Percentiles rank a stretch among this genome's conserved stretches.
Conservation (phyloP, 2,797 vertebrate species). For the Kryptolebias ocellatus region DNA sequence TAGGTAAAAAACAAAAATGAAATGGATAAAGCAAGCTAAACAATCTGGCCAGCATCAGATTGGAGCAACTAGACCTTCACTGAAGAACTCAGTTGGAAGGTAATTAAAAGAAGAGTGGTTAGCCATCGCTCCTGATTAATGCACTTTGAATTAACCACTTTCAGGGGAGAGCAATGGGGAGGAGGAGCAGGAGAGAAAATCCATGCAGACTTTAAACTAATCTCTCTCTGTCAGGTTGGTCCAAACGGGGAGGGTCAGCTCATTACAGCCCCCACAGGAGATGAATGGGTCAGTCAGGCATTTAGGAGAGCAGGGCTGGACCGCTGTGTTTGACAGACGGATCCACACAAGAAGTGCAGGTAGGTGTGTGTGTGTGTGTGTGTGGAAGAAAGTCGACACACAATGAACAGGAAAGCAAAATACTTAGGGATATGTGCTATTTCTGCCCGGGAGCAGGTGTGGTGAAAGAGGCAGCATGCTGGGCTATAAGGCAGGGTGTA, state of each 20-base stretch:
- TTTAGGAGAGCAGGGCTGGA: constrained; percentile 56
- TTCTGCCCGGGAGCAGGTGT: constrained; percentile 70
- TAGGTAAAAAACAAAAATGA: not conserved
- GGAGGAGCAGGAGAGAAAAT: constrained; percentile 72
- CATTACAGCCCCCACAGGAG: constrained; percentile 78
- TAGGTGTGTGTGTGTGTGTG: constrained; percentile 11
- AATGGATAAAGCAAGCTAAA: constrained; percentile 46
- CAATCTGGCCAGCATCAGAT: constrained; percentile 48
- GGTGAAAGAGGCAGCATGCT: constrained; percentile 59
- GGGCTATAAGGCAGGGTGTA: constrained; percentile 48
- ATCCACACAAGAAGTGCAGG: constrained; percentile 39
- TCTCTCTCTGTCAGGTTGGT: constrained; percentile 81
- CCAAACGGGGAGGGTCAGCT: constrained; percentile 79
- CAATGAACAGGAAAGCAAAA: constrained; percentile 42
- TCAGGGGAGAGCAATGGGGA: constrained; percentile 62
- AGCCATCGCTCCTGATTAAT: constrained; percentile 82
- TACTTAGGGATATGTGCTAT: constrained; percentile 48
- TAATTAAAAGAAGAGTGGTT: constrained; percentile 80
- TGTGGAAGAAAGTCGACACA: constrained; percentile 27
- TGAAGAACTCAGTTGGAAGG: constrained; percentile 66
- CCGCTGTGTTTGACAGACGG: constrained; percentile 63
- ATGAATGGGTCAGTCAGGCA: constrained; percentile 80
- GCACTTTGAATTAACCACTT: constrained; percentile 73
- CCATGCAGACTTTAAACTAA: constrained; percentile 76
- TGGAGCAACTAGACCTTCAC: constrained; percentile 59